phyloP scores from a whole-genome alignment of 1,140 invertebrate genomes.

The Agrypnia vestita region DNA sequence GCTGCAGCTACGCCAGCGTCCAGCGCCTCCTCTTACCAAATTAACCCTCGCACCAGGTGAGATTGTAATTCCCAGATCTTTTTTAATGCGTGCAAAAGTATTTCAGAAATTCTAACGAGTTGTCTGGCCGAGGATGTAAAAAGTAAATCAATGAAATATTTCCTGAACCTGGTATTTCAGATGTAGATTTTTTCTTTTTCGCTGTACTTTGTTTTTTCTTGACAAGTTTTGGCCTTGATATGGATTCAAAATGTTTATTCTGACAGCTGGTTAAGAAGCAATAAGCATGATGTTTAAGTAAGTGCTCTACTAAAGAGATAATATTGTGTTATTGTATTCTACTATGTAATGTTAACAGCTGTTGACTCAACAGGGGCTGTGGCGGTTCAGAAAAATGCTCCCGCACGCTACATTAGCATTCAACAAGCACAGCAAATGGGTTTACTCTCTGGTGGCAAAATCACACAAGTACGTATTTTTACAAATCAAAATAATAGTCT shows the following conservation, averaged over 20 bases:
- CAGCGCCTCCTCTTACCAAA: slow-evolving; percentile 46
- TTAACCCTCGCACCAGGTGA: slow-evolving; percentile 48
- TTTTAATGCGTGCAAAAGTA: neutral
- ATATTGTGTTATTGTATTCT: no score
- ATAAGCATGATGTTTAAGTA: no score
- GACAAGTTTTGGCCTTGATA: no score
- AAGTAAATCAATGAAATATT: no score
- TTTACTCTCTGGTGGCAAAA: slow-evolving; percentile 72
- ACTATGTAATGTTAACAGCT: neutral
- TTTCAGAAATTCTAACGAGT: no score
- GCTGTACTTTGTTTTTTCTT: no score
- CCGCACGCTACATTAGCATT: slow-evolving; percentile 72
- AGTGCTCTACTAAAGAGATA: no score
- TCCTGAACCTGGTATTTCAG: no score
- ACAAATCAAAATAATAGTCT: neutral
- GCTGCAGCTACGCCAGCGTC: slow-evolving; percentile 50
- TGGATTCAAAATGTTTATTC: no score
- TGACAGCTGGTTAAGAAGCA: no score
- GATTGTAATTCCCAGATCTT: neutral
- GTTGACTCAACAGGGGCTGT: slow-evolving; percentile 16
- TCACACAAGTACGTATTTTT: slow-evolving; percentile 66
- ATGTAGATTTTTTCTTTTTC: no score
- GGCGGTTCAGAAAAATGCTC: slow-evolving; percentile 78
- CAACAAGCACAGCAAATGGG: slow-evolving; percentile 80
- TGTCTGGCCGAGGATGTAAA: no score